Evolutionary conservation across 2,888 invertebrate genomes (phyloP), one percentile per base, ranked within the genome.

Genomic region (Brachypterus glaber): DNA sequence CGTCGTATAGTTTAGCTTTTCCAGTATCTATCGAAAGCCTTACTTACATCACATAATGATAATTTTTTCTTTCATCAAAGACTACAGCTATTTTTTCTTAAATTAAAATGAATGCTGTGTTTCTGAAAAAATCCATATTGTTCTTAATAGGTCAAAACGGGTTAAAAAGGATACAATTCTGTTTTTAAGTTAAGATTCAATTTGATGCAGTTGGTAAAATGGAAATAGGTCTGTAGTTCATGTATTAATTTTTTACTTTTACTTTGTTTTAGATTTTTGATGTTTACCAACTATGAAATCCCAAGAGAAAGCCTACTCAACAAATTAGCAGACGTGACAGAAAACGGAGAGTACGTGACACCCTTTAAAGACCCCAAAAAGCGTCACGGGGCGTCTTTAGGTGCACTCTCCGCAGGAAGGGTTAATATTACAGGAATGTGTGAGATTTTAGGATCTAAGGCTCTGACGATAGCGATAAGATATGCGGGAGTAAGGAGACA

Each of bases 401-500:
- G 90, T 2, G 79, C 82, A 9, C 67, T 95, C 18, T 92, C 92
- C 0, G 66, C 75, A 5, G 92, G 91, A 0, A 73, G 93, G 21
- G 82, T 90, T 0, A 79, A 76, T 39, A 92, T 95, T 44, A 74
- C 73, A 17, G 62, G 65, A 33, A 73, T 82, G 44, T 73, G 76
- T 9, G 66, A 73, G 2, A 65, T 71, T 17, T 77, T 79, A 46
- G 64, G 88, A 1, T 71, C 74, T 46, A 77, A 86, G 53, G 87
- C 87, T 0, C 65, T 91, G 1, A 73, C 82, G 4, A 91, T 95
- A 44, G 91, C 90, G 0, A 69, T 86, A 13, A 71, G 95, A 12
- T 95, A 95, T 63, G 85, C 90, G 0, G 89, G 81, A 0, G 83
- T 82, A 1, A 72, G 95, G 44, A 77, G 74, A 51, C 96, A 96